Evolutionary conservation across 2,888 invertebrate genomes (phyloP).

Genomic region (Muscina levida): DNA sequence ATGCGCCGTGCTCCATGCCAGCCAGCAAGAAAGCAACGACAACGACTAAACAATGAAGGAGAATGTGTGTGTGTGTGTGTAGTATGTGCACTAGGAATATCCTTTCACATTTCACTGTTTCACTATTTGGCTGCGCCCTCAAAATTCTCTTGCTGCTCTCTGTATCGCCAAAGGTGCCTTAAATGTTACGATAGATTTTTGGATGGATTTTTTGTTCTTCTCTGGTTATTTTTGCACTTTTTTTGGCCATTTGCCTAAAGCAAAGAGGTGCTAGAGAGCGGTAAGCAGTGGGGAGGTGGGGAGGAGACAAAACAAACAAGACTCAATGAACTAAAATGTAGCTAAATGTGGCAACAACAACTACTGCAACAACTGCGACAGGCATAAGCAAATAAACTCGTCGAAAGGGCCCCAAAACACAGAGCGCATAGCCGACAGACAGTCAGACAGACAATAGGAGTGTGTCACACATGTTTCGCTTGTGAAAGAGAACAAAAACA

Average conservation of each 20-base stretch:
- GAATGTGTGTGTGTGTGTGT: not conserved
- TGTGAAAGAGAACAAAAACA: constrained; percentile 10
- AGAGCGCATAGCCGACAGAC: too few species aligned
- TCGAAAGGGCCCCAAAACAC: not conserved
- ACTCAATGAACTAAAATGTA: constrained; percentile 25
- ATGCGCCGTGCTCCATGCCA: constrained; percentile 18
- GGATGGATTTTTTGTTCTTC: constrained; percentile 8
- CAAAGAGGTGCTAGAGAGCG: too few species aligned
- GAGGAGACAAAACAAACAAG: not conserved
- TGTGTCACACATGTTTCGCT: constrained; percentile 17
- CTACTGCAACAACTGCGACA: too few species aligned
- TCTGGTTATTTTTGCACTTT: constrained; percentile 10
- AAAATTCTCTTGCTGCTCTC: not conserved
- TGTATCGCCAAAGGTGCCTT: constrained; percentile 34
- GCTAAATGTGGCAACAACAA: not conserved
- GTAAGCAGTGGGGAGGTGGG: too few species aligned
- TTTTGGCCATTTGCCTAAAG: constrained; percentile 64
- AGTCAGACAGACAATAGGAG: constrained; percentile 5
- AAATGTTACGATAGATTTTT: constrained; percentile 34
- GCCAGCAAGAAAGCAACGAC: not conserved
- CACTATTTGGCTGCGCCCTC: not conserved
- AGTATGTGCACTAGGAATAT: constrained; percentile 4
- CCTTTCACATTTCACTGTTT: not conserved
- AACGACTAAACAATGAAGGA: not conserved
- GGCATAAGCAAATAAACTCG: not conserved